phyloP scores from a whole-genome alignment of 2,888 invertebrate species.

The Xylota sylvarum region DNA sequence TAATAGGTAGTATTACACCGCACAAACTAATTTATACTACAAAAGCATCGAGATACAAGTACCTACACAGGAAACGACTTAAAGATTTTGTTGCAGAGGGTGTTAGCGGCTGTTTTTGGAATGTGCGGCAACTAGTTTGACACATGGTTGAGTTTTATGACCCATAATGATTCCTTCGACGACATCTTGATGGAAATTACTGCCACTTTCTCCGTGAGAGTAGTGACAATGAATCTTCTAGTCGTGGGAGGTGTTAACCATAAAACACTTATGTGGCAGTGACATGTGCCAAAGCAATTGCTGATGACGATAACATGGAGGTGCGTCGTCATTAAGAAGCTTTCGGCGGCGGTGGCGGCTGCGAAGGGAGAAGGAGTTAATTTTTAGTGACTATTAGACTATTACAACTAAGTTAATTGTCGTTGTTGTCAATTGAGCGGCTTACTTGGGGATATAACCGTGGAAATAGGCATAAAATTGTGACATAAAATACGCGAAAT shows the following conservation, averaged over 20 bases:
- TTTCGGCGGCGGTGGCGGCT: too few relatives aligned
- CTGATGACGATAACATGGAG: constrained; percentile 7
- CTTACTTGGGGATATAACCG: neutral
- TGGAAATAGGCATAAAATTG: neutral
- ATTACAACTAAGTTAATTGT: constrained; percentile 20
- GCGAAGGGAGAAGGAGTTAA: constrained; percentile 20
- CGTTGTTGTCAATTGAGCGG: neutral
- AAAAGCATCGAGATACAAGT: neutral
- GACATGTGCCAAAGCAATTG: constrained; percentile 24
- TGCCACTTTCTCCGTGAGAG: constrained; percentile 20
- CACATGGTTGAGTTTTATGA: constrained; percentile 61
- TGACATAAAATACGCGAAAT: too few relatives aligned
- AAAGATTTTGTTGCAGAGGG: constrained; percentile 11
- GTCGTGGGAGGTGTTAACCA: constrained; percentile 30
- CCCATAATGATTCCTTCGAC: constrained; percentile 46
- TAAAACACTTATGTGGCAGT: constrained; percentile 51
- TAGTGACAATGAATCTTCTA: constrained; percentile 8
- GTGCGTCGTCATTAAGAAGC: constrained; percentile 22
- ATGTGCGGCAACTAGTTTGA: constrained; percentile 39
- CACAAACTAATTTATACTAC: constrained; percentile 29
- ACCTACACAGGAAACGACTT: neutral
- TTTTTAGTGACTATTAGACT: constrained; percentile 27
- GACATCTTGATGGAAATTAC: constrained; percentile 44
- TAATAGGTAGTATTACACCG: constrained; percentile 4
- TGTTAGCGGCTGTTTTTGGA: constrained; percentile 26